A percentile compares a stretch with the other conserved stretches of the same genome.
Conservation (phyloP, 2,888 invertebrate species). For the Abrostola triplasia region DNA sequence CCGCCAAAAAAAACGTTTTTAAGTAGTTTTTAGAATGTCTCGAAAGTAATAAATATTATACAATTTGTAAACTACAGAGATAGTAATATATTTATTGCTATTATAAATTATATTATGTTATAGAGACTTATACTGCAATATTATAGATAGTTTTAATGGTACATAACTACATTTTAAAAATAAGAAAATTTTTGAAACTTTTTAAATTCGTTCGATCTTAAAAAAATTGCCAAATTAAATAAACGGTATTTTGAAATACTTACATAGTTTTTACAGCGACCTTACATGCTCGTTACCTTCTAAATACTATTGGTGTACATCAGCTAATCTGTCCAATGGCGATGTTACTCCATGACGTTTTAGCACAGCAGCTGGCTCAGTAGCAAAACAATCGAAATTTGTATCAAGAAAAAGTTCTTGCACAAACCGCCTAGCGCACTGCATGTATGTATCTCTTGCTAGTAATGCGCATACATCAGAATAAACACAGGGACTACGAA, state of each 20-base stretch:
- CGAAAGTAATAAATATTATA: too few species aligned
- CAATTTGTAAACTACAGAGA: too few species aligned
- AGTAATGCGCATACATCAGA: constrained; percentile 96
- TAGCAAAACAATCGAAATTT: constrained; percentile 90
- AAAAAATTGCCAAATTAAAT: neutral
- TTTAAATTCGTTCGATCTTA: too few species aligned
- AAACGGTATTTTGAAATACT: neutral
- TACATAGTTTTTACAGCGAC: constrained; percentile 8
- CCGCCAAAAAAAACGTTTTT: too few species aligned
- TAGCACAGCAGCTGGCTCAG: constrained; percentile 85
- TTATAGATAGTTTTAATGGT: too few species aligned
- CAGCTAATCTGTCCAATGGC: constrained; percentile 30
- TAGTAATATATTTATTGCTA: too few species aligned
- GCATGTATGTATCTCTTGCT: constrained; percentile 93
- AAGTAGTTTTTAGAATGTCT: too few species aligned
- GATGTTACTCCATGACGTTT: constrained; percentile 64
- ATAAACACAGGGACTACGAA: constrained; percentile 96
- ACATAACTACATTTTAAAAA: too few species aligned
- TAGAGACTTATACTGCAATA: too few species aligned
- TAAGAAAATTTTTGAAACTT: too few species aligned
- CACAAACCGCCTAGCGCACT: constrained; percentile 94
- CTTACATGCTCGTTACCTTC: constrained; percentile 12
- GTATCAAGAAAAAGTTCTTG: constrained; percentile 98
- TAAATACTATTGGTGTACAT: constrained; percentile 49
- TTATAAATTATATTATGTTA: too few species aligned